Base-by-base conservation (phyloP, 2,888 invertebrate genomes). In the Heliconius aoede region DNA sequence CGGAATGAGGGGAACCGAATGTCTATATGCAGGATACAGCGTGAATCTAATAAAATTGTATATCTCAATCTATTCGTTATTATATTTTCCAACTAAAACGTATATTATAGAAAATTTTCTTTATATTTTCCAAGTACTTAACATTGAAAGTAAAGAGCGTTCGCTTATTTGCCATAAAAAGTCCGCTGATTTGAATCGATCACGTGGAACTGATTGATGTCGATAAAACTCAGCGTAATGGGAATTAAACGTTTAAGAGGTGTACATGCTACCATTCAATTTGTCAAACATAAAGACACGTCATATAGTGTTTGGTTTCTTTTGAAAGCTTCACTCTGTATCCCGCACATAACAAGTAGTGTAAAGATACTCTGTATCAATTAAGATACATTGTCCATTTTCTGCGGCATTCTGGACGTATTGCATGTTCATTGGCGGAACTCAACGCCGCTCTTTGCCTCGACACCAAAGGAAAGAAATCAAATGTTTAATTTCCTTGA, bases 151-250 rank as follows among this genome's bases (percentile, higher is more conserved):
- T 60, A 36, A 62, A 51, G 75, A 51, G 30, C 69, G 55, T 75
- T 68, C 74, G 69, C 72, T 72, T 73, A 69, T 76, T 62, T 67
- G 72, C 72, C 78, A 78, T 79, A 80, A 78, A 78, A 61, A 82
- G 79, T 80, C 36, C 73, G 67, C 77, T 79, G 76, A 80, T 80
- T 81, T 80, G 76, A 79, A 79, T 76, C 80, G 77, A 81, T 80
- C 78, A 79, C 76, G 76, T 77, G 74, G 76, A 78, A 77, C 78
- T 81, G 81, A 82, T 80, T 77, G 82, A 76, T 74, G 79, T 60
- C 77, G 67, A 80, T 81, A 80, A 80, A 81, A 79, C 74, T 76
- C 76, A 71, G 76, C 77, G 76, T 77, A 75, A 73, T 62, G 77
- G 71, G 74, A 78, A 79, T 69, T 68, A 72, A 72, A 40, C 36